phyloP scores from a whole-genome alignment of 1,140 invertebrate genomes.

The Drosophila oshimai region DNA sequence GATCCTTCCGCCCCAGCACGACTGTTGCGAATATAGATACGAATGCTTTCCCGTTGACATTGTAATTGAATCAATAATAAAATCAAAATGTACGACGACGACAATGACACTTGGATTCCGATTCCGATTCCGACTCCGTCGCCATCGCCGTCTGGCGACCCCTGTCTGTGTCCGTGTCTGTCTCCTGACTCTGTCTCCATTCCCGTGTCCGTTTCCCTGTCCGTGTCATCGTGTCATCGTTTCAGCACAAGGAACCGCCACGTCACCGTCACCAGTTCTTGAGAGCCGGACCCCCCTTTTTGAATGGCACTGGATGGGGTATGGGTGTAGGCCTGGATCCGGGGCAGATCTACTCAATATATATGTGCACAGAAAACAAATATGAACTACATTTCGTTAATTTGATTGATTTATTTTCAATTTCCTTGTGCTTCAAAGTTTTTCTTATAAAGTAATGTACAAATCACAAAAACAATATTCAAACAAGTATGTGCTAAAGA shows the following conservation, averaged over 20 bases:
- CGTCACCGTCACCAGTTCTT: conserved; percentile 25
- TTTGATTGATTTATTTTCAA: too few species aligned
- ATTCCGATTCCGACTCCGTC: background rate
- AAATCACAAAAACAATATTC: too few species aligned
- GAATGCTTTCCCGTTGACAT: conserved; percentile 49
- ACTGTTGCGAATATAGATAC: conserved; percentile 1
- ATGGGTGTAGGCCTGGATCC: background rate
- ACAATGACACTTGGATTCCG: conserved; percentile 45
- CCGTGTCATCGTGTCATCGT: conserved; percentile 40
- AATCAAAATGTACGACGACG: conserved; percentile 54
- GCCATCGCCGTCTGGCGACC: conserved; percentile 4
- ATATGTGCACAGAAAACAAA: background rate
- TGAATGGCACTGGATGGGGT: background rate
- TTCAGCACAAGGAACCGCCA: conserved; percentile 20
- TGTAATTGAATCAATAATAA: conserved; percentile 77
- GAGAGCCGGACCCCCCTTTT: conserved; percentile 2
- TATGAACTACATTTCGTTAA: too few species aligned
- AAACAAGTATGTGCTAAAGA: too few species aligned
- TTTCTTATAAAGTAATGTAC: too few species aligned
- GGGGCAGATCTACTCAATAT: background rate
- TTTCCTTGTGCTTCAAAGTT: too few species aligned
- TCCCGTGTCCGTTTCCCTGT: conserved; percentile 20
- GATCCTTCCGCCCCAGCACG: conserved; percentile 1
- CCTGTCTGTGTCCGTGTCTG: background rate
- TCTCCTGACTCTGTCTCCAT: conserved; percentile 12